These are phyloP conservation scores for Drosophila pallidifrons DNA, from an alignment of 1,140 invertebrate genomes.

Conservation along the genomic window DNA sequence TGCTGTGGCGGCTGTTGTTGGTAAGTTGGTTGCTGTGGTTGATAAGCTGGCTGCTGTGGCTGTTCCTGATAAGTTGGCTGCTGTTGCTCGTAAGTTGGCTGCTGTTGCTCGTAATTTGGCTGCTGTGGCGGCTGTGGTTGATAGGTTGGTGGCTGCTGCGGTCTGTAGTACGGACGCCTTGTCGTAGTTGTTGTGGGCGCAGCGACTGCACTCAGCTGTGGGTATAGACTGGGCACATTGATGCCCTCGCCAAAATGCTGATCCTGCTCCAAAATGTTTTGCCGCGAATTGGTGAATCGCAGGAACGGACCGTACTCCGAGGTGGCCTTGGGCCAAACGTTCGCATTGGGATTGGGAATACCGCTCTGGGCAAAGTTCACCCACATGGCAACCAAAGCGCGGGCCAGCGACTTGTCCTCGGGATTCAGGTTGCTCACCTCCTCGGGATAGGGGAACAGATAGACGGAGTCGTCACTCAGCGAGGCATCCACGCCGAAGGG, in stretches of 20 bases:
- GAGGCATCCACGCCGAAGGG: constrained; percentile 78
- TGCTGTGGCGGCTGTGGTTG: not conserved
- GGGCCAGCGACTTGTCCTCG: constrained; percentile 64
- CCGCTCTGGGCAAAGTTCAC: constrained; percentile 61
- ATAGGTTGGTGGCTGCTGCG: not conserved
- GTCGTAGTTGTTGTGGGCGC: constrained; percentile 41
- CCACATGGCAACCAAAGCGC: constrained; percentile 73
- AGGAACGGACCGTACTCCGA: constrained; percentile 75
- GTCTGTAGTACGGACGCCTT: constrained; percentile 41
- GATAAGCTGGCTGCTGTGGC: constrained; percentile 21
- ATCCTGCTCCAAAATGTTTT: constrained; percentile 66
- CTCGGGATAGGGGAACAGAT: constrained; percentile 79
- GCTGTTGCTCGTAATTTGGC: not conserved
- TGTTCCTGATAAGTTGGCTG: constrained; percentile 1
- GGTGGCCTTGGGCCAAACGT: constrained; percentile 67
- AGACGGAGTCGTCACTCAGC: constrained; percentile 82
- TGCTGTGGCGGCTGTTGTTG: not conserved
- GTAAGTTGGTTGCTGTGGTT: not conserved
- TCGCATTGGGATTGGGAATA: constrained; percentile 55
- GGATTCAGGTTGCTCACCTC: constrained; percentile 64
- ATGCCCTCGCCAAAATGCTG: constrained; percentile 77
- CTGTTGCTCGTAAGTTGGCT: too few relatives aligned
- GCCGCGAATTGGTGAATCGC: constrained; percentile 65
- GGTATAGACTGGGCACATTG: constrained; percentile 61
- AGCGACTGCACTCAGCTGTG: constrained; percentile 34